Base-by-base conservation (phyloP, 2,797 vertebrate species). In the Aeoliscus strigatus region DNA sequence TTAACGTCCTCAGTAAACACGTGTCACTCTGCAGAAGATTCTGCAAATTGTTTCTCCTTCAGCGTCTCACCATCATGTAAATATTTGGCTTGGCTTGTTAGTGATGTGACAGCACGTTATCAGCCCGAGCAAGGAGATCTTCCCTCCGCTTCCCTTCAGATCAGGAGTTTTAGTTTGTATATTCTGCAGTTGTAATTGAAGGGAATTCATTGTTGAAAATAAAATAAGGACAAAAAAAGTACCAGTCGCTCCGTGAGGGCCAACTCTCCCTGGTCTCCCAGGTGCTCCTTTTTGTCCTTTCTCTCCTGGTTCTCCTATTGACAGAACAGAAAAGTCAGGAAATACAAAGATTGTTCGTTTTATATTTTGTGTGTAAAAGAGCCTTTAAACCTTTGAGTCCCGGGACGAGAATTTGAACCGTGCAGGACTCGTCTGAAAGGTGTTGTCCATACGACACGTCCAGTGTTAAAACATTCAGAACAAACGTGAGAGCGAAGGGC, bases 361-460 rank as follows among this genome's bases (percentile, higher is more conserved):
- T 38, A 3, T 25, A 10, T 35, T 6, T 8, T 37, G 14, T 39
- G 21, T 25, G 3, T 37, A 8, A 28, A 37, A 29, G 15, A 8
- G 8, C 31, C 12, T 91, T n/a, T n/a, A n/a, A n/a, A 90, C 95
- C 96, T 97, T 99, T 98, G 52, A 99, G 93, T 79, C 96, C 95
- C 0, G 95, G 95, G 51, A 99, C 91, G 11, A 99, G 92, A 66
- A 99, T 94, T 75, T 99, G 96, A 75, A 99, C 85, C 5, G 93
- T 94, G 78, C 96, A 99, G 51, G 93, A 81, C 9, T 99, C 96
- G 1, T 97, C 96, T 51, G 85, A 47, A 33, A 90, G 77, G 31
- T 90, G 90, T 76, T 97, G 92, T 81, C 90, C 81, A 68, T 75
- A 49, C 27, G 80, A 89, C 53, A 85, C 81, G 44, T 78, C 76